Evolutionary conservation across 2,888 invertebrate genomes (phyloP), one percentile per base, ranked within the genome.

Genomic region (Nesidiocoris tenuis): DNA sequence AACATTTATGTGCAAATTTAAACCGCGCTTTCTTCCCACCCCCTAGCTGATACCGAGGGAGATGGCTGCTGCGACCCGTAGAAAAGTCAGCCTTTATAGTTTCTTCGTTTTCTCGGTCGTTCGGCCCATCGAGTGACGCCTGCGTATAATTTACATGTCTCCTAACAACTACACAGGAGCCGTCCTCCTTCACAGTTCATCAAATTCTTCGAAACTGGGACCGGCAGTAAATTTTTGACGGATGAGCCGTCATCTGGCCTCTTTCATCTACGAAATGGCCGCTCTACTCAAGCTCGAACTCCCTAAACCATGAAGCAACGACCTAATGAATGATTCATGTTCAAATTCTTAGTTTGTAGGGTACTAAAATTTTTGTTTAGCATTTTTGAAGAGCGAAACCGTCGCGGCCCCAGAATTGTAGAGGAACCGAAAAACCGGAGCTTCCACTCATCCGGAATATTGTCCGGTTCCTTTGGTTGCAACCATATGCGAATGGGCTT

Each of bases 1-100:
- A 77, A 76, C 77, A 77, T 77, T 77, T 76, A 77, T 76, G 77
- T 77, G 77, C 77, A 76, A 77, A 77, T 77, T 77, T 74, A 39
- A 24, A 25, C 68, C 61, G 59, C 54, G 59, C 65, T 39, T 39
- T 21, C 67, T 63, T 19, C 66, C 70, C 61, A 16, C 39, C 68
- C 19, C 19, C 22, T 17, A 19, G 24, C 39, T 3, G 39, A n/a
- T n/a, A 39, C 39, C 39, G 39, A 39, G 39, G 39, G 12, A 39
- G 39, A 39, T 12, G 39, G 39, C 39, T 39, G 5, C 12, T 39
- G 39, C 12, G 12, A 39, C 12, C 12, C 39, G 12, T 39, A 39
- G 39, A 39, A 39, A 39, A 39, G 39, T 39, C 39, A 39, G 3
- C 12, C 39, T 12, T 12, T 39, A 7, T 3, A 12, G 3, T 39